These are phyloP conservation scores for Echinometra lucunter DNA, from an alignment of 53 echinoderm and acorn worm genomes.

Conservation along the genomic window DNA sequence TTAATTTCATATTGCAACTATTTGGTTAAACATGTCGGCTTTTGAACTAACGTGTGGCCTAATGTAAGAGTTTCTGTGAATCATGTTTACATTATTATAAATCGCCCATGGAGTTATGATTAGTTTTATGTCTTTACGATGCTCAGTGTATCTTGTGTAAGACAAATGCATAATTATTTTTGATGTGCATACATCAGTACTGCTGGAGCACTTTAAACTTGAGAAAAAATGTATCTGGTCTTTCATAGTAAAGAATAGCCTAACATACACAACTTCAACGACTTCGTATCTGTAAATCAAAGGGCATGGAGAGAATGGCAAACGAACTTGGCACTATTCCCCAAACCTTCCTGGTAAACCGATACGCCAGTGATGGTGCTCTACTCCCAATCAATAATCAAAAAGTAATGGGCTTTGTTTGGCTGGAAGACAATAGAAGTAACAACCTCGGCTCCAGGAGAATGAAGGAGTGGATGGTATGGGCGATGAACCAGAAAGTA, in stretches of 20 bases:
- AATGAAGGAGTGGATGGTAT: not conserved
- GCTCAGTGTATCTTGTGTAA: no score
- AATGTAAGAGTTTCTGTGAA: no score
- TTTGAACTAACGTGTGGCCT: no score
- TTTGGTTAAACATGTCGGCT: no score
- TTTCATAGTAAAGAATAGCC: not conserved
- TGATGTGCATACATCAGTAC: no score
- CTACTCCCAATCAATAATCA: not conserved
- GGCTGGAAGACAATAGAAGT: not conserved
- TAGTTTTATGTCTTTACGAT: no score
- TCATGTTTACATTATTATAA: no score
- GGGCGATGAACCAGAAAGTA: not conserved
- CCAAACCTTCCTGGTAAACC: not conserved
- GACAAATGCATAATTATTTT: no score
- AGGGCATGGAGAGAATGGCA: not conserved
- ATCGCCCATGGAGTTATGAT: no score
- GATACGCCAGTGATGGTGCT: conserved; percentile 5
- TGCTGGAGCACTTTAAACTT: no score
- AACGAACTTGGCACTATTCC: conserved; percentile 6
- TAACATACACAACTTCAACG: not conserved
- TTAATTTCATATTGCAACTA: no score
- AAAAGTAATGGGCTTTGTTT: not conserved
- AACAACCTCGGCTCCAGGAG: not conserved
- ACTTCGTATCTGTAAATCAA: not conserved
- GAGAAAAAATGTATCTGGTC: no score